These are phyloP conservation scores for Meghimatium bilineatum DNA, from an alignment of 2,888 invertebrate genomes.

Conservation along the genomic window DNA sequence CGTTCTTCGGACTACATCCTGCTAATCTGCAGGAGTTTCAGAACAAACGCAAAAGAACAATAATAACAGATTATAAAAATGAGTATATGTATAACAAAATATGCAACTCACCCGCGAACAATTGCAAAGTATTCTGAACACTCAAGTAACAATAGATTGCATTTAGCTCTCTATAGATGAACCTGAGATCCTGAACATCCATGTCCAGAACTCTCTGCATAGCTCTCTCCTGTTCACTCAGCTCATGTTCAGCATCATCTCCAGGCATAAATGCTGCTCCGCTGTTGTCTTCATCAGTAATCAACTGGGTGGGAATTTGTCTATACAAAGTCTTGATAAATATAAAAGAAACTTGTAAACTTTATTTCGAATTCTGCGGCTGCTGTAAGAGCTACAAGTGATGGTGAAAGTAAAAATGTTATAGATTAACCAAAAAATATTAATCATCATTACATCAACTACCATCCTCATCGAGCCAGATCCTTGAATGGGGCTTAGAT, in stretches of 20 bases:
- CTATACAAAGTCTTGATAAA: neutral
- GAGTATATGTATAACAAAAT: neutral
- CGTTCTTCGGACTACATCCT: too few species aligned
- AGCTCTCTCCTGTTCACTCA: neutral
- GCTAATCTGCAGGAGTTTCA: too few species aligned
- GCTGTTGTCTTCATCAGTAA: neutral
- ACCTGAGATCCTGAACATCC: neutral
- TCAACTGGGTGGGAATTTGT: neutral
- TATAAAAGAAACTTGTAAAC: neutral
- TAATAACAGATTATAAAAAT: neutral
- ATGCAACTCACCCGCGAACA: neutral
- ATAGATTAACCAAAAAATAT: neutral
- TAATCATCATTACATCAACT: neutral
- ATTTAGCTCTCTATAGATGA: neutral
- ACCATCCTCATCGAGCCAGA: neutral
- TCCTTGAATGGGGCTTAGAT: too few species aligned
- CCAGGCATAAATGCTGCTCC: neutral
- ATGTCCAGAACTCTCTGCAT: neutral
- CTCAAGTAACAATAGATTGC: conserved; percentile 1
- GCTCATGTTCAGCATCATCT: neutral
- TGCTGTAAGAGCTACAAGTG: too few species aligned
- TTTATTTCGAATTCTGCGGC: neutral
- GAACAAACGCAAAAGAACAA: too few species aligned
- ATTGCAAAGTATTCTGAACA: neutral
- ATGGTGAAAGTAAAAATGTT: neutral